A percentile compares a stretch with the other conserved stretches of the same genome.
phyloP scores from a whole-genome alignment of 2,113 vertebrate genomes.

The Dolichotis patagonum region DNA sequence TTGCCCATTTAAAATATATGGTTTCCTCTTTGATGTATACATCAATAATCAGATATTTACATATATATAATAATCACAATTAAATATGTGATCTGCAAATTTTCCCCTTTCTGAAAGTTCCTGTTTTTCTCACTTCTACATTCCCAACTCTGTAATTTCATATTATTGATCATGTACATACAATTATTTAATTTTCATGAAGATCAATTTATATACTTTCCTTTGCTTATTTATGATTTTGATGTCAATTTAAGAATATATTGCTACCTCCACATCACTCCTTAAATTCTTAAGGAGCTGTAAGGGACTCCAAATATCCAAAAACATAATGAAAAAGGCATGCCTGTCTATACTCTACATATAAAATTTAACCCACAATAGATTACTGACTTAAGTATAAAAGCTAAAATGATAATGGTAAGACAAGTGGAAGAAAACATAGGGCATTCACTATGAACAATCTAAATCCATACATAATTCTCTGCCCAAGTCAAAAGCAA shows the following conservation, averaged over 20 bases:
- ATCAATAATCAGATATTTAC: not conserved
- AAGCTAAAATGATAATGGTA: not conserved
- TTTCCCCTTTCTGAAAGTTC: not conserved
- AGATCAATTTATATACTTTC: not conserved
- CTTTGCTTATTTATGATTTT: not conserved
- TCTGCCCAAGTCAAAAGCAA: not conserved
- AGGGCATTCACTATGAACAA: not conserved
- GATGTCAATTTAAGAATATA: not conserved
- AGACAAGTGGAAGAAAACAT: constrained; percentile 8
- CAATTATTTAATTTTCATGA: not conserved
- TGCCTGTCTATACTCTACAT: not conserved
- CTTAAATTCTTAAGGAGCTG: not conserved
- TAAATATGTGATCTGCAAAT: not conserved
- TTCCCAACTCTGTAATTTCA: not conserved
- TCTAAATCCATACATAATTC: constrained; percentile 7
- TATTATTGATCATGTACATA: not conserved
- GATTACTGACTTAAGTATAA: not conserved
- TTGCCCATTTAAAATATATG: not conserved
- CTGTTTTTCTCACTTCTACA: not conserved
- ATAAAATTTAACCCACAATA: not conserved
- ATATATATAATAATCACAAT: not conserved
- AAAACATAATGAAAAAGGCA: not conserved
- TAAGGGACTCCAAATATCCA: not conserved
- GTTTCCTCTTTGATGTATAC: not conserved
- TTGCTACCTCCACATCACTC: not conserved